A percentile compares a stretch with the other conserved stretches of the same genome.
phyloP scores from a whole-genome alignment of 2,113 vertebrate species.

The Nerophis ophidion region DNA sequence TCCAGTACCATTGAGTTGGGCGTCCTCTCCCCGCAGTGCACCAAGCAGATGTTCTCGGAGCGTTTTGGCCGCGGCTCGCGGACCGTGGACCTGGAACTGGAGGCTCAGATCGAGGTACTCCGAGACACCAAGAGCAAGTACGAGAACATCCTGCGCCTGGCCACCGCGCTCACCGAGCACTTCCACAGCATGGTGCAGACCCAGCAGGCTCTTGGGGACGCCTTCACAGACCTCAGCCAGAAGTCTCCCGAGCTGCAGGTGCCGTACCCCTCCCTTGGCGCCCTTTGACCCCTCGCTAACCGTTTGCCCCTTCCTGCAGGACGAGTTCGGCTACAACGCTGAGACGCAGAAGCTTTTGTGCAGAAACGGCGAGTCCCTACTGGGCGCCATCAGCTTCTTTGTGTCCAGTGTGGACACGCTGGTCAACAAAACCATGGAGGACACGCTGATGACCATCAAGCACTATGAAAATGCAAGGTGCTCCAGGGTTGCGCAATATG shows the following conservation, averaged over 20 bases:
- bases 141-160: slow-evolving; percentile 83
- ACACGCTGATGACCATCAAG: slow-evolving; percentile 92
- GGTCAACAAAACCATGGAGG: slow-evolving; percentile 98
- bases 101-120: slow-evolving; percentile 91
- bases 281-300: background rate
- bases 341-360: slow-evolving; percentile 95
- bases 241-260: slow-evolving; percentile 97
- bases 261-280: too few species aligned
- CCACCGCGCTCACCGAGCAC: slow-evolving; percentile 82
- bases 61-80: slow-evolving; percentile 89
- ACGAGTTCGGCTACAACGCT: slow-evolving; percentile 96
- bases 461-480: slow-evolving; percentile 93
- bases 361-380: slow-evolving; percentile 91
- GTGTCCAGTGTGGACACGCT: slow-evolving; percentile 94
- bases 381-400: slow-evolving; percentile 93
- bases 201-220: slow-evolving; percentile 89
- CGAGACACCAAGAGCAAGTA: slow-evolving; percentile 95
- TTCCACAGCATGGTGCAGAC: slow-evolving; percentile 96
- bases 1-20: too few species aligned
- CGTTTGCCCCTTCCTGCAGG: slow-evolving; percentile 63
- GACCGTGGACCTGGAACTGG: slow-evolving; percentile 93
- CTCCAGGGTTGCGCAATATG: too few species aligned
- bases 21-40: slow-evolving; percentile 74
- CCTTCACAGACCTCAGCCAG: slow-evolving; percentile 96
- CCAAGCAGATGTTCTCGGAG: slow-evolving; percentile 92